A percentile compares a stretch with the other conserved stretches of the same genome.
Conservation (phyloP, 2,888 invertebrate genomes). For the Chaetogeoica ovagalla region DNA sequence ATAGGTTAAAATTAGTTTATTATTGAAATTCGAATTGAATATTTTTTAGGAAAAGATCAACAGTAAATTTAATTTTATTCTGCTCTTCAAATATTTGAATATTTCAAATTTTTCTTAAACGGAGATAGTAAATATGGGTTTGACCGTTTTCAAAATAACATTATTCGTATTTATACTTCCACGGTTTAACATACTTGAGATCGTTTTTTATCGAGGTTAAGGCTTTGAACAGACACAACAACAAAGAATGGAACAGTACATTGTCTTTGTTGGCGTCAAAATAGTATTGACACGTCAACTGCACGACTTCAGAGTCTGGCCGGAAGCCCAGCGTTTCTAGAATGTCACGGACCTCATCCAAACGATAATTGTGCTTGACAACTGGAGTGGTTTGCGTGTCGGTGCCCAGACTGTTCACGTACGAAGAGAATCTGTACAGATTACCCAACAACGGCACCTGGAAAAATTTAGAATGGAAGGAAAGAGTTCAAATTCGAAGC, state of each 20-base stretch:
- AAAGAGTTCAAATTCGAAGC: too few relatives aligned
- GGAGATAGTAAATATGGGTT: too few relatives aligned
- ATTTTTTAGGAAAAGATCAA: too few relatives aligned
- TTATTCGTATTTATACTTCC: neutral
- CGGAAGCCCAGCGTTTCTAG: slow-evolving; percentile 35
- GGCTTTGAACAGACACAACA: slow-evolving; percentile 28
- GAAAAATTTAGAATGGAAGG: neutral
- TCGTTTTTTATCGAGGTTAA: neutral
- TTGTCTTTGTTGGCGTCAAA: slow-evolving; percentile 5
- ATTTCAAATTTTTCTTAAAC: too few relatives aligned
- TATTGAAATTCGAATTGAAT: too few relatives aligned
- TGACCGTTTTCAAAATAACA: too few relatives aligned
- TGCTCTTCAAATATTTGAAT: too few relatives aligned
- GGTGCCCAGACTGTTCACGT: neutral
- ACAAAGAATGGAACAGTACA: neutral
- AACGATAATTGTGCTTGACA: slow-evolving; percentile 10
- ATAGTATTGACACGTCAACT: slow-evolving; percentile 35
- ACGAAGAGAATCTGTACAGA: slow-evolving; percentile 13
- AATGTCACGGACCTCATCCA: slow-evolving; percentile 24
- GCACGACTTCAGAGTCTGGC: neutral
- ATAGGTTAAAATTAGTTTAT: too few relatives aligned
- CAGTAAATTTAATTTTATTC: too few relatives aligned
- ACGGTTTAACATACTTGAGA: neutral
- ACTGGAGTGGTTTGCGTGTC: neutral
- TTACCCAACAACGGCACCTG: slow-evolving; percentile 29